phyloP scores from a whole-genome alignment of 2,797 vertebrate genomes.

The Coregonus suidteri region DNA sequence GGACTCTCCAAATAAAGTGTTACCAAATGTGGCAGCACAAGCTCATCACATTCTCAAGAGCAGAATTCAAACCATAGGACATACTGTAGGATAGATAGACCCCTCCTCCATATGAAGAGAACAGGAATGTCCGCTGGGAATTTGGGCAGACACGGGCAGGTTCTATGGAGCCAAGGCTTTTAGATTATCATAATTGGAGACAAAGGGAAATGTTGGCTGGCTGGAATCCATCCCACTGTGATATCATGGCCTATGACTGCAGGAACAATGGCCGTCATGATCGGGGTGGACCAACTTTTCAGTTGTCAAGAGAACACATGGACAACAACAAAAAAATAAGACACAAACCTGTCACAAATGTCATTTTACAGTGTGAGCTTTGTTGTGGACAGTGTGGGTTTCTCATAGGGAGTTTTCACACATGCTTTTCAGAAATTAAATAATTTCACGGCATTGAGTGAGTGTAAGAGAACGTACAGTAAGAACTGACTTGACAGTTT shows the following conservation, averaged over 20 bases:
- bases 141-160: slow-evolving; percentile 49
- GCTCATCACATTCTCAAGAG: background rate
- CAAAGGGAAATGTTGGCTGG: slow-evolving; percentile 39
- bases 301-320: slow-evolving; percentile 32
- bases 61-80: background rate
- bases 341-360: background rate
- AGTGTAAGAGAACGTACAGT: background rate
- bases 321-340: slow-evolving; percentile 9
- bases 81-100: background rate
- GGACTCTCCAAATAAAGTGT: background rate
- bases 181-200: slow-evolving; percentile 70
- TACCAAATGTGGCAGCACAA: background rate
- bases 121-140: slow-evolving; percentile 38
- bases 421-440: background rate
- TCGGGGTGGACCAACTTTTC: slow-evolving; percentile 45
- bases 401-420: background rate
- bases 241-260: slow-evolving; percentile 54
- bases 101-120: background rate
- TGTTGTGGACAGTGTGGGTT: background rate
- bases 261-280: slow-evolving; percentile 61
- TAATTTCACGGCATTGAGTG: background rate
- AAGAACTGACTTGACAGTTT: background rate
- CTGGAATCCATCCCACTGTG: slow-evolving; percentile 58
- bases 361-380: background rate
- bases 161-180: slow-evolving; percentile 48